Evolutionary conservation across 2,888 invertebrate genomes (phyloP).

Genomic region (Laspeyria flexula): DNA sequence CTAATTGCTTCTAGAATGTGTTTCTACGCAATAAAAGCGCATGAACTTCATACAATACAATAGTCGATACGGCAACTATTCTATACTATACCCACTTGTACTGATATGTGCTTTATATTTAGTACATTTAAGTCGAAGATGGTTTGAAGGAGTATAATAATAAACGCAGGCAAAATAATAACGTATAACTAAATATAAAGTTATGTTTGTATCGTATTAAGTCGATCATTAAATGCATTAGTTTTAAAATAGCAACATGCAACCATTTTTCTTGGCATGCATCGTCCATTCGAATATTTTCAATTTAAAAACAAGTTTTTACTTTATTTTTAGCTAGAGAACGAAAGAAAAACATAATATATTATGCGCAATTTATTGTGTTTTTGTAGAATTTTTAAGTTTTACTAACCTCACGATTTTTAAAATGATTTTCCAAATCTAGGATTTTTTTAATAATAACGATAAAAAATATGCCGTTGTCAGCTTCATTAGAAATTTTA

Average conservation of each 20-base stretch:
- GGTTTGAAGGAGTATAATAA: background rate
- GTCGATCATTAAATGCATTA: background rate
- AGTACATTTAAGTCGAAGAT: background rate
- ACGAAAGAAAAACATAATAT: conserved; percentile 2
- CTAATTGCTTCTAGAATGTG: conserved; percentile 13
- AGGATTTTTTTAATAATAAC: no score
- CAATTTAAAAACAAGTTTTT: conserved; percentile 4
- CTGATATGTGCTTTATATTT: background rate
- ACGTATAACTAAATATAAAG: background rate
- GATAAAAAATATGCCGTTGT: no score
- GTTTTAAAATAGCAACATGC: conserved; percentile 1
- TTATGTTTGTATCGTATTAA: background rate
- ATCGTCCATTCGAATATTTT: background rate
- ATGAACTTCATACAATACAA: conserved; percentile 20
- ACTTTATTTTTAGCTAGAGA: conserved; percentile 10
- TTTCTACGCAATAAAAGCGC: conserved; percentile 13
- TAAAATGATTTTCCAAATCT: no score
- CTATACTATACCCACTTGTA: conserved; percentile 9
- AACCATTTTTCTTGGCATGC: conserved; percentile 13
- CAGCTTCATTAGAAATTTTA: no score
- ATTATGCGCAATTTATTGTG: background rate
- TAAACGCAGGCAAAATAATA: background rate
- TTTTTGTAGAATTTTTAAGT: background rate
- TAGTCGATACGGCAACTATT: conserved; percentile 20
- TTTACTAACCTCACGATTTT: no score